phyloP scores from a whole-genome alignment of 1,140 invertebrate species.

The Lepidostoma basale region DNA sequence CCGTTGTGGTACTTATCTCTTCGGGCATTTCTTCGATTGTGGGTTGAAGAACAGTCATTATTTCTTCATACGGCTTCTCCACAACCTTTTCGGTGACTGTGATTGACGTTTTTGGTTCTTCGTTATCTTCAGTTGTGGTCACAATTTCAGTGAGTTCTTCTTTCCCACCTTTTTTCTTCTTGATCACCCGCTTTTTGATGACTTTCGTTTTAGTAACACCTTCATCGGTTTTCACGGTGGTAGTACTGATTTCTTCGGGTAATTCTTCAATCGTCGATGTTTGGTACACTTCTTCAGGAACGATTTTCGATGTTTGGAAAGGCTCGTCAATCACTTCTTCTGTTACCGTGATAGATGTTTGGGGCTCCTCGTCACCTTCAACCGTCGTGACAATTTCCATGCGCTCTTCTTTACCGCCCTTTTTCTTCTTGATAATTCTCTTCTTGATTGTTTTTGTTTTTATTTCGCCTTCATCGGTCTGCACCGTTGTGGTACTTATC shows the following conservation, averaged over 20 bases:
- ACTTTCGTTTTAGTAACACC: conserved; percentile 39
- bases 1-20: conserved; percentile 36
- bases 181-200: conserved; percentile 37
- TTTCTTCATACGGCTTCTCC: background rate
- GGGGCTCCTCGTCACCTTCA: conserved; percentile 42
- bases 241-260: conserved; percentile 47
- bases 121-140: conserved; percentile 45
- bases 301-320: conserved; percentile 10
- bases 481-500: conserved; percentile 52
- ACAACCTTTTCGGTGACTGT: conserved; percentile 32
- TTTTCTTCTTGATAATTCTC: conserved; percentile 49
- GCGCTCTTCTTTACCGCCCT: conserved; percentile 49
- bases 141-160: conserved; percentile 47
- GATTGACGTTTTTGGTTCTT: conserved; percentile 36
- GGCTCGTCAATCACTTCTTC: conserved; percentile 27
- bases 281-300: no score
- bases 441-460: conserved; percentile 51
- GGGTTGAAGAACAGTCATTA: background rate
- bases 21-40: no score
- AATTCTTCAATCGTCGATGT: no score
- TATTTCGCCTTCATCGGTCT: conserved; percentile 49
- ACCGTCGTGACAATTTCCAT: conserved; percentile 51
- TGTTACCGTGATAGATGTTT: conserved; percentile 36
- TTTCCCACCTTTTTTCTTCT: conserved; percentile 32
- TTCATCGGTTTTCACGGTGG: no score